Evolutionary conservation across 2,888 invertebrate genomes (phyloP), one percentile per base, ranked within the genome.

Genomic region (Nineta flava): DNA sequence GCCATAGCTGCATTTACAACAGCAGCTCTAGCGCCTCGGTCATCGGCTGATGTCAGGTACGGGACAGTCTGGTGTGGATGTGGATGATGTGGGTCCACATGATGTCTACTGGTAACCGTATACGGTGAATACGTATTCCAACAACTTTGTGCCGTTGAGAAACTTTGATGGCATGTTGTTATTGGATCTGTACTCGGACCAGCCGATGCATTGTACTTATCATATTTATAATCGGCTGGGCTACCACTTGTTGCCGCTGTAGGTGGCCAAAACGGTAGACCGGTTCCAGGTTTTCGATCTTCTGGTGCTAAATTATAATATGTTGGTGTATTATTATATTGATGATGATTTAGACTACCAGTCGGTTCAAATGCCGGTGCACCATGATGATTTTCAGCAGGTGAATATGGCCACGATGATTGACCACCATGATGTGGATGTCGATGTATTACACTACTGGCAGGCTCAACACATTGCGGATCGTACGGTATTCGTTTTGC

Each of bases 241-340:
- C 44, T 26, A n/a, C 59, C 60, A 19, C 61, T 62, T 10, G 79
- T 74, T 50, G 69, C 68, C 41, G 74, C 73, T 38, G 38, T 38
- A 32, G 78, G 77, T 53, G 76, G 75, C 85, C 85, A 85, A 65
- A 85, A 83, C 43, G 74, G 65, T 48, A 57, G 50, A 10, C 51
- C 35, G 2, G 65, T 59, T 34, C 70, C 63, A 43, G 69, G 62
- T 58, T 74, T 74, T 54, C 74, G 67, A 58, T 70, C 68, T 52
- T 81, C 73, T 40, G 78, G 76, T 38, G 82, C 80, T 60, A 84
- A 71, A 64, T 84, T 83, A 68, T 84, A 85, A 63, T 84, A 84
- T 50, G 83, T 81, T 53, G 81, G 82, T 55, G 76, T 72, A 60
- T 78, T 76, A 53, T 78, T 73, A 69, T 83, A 83, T 62, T 81